Evolutionary conservation across 2,113 vertebrate species (phyloP).

Genomic region (Ophiodon elongatus): DNA sequence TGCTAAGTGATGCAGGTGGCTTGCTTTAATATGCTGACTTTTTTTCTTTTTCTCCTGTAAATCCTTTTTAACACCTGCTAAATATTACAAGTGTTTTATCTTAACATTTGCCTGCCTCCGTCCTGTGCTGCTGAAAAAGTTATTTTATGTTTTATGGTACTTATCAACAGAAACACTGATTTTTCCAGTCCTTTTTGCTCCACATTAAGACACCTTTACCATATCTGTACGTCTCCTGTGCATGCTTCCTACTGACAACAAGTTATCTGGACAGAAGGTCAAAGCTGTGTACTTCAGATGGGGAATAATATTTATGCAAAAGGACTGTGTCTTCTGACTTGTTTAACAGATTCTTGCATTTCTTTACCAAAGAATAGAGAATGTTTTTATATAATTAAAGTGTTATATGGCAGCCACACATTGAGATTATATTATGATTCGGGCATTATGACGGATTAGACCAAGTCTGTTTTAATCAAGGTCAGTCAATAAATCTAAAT

Average conservation of each 20-base stretch:
- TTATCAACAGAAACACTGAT: slow-evolving; percentile 6
- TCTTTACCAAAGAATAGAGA: not conserved
- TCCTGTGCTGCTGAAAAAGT: slow-evolving; percentile 1
- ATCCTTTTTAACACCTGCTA: slow-evolving; percentile 57
- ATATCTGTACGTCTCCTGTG: not conserved
- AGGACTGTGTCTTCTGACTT: not conserved
- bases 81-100: slow-evolving; percentile 46
- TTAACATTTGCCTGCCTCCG: slow-evolving; percentile 11
- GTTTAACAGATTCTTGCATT: not conserved
- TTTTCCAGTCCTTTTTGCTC: not conserved
- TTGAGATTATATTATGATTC: no score
- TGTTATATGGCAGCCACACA: no score
- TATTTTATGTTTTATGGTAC: slow-evolving; percentile 6
- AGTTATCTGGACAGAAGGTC: not conserved
- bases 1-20: slow-evolving; percentile 73
- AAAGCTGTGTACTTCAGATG: not conserved
- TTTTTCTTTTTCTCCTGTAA: slow-evolving; percentile 54
- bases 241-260: not conserved
- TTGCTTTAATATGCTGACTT: slow-evolving; percentile 60
- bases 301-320: not conserved
- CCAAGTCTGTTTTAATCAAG: no score
- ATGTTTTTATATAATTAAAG: no score
- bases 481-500: no score
- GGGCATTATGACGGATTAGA: no score
- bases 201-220: slow-evolving; percentile 1